Evolutionary conservation across 2,888 invertebrate genomes (phyloP), one percentile per base, ranked within the genome.

Genomic region (Augiades crinisus): DNA sequence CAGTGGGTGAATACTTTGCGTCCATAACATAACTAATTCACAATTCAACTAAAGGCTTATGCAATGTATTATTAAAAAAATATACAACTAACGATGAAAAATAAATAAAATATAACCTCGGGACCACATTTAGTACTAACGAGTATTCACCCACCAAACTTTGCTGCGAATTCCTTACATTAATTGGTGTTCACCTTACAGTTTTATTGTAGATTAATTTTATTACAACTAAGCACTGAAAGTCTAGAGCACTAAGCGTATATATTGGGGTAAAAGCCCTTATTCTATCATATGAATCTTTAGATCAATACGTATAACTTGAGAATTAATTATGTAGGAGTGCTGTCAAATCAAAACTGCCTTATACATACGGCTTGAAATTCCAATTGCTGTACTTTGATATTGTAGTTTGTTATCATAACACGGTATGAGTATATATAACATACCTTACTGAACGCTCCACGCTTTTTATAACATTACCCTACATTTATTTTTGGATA

Each of bases 111-210:
- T 3, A 27, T 27, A n/a, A n/a, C 30, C 30, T 38, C 21, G 6
- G n/a, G 24, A n/a, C 14, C 7, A 27, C 7, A 14, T 16, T 16
- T 41, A 16, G 19, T 16, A 31, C 0, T 13, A 41, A 17, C 27
- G 37, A 40, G 41, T 41, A 31, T 50, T 16, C 50, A 50, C 40
- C 37, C 38, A 50, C 40, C 22, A 30, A 16, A 36, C 27, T 54
- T 54, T 47, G 47, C 55, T 47, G 49, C 52, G 55, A 47, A 51
- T 41, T 49, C 34, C 63, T 62, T 68, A 72, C 50, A 58, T 24
- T 73, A 78, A 70, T 77, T 81, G 81, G 81, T 81, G 80, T 81
- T 77, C 68, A 67, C 69, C 69, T 74, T 78, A 78, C 76, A 75
- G 60, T 63, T 62, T 67, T 56, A 36, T 27, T 24, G 34, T 3